Conservation (phyloP, 2,113 vertebrate species). For the Maccullochella peelii region DNA sequence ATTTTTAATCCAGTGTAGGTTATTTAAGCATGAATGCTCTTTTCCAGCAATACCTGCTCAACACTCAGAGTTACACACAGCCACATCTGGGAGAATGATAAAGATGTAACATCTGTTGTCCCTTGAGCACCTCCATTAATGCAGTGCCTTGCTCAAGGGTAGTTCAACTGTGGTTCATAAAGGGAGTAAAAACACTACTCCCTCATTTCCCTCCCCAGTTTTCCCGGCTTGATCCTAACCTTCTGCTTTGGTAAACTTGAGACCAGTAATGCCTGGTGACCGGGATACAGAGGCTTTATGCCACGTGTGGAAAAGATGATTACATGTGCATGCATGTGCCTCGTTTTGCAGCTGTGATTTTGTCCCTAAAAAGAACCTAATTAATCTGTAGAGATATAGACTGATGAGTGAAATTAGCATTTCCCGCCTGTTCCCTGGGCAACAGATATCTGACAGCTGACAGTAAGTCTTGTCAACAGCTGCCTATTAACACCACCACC, state of each 20-base stretch:
- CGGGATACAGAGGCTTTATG: background rate
- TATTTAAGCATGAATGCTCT: background rate
- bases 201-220: background rate
- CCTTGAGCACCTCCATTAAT: too few relatives aligned
- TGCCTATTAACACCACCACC: conserved; percentile 28
- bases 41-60: background rate
- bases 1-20: background rate
- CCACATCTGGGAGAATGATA: background rate
- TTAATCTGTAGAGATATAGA: background rate
- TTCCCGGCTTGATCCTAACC: too few relatives aligned
- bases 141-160: too few relatives aligned
- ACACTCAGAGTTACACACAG: background rate
- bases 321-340: background rate
- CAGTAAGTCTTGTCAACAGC: conserved; percentile 41
- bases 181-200: background rate
- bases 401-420: conserved; percentile 28
- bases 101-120: background rate
- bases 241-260: background rate
- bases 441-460: conserved; percentile 45
- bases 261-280: background rate
- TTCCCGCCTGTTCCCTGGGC: conserved; percentile 6
- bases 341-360: background rate
- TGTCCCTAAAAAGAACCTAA: background rate
- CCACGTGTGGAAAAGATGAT: background rate
- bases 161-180: background rate